Percentiles rank a stretch among this genome's conserved stretches.
Conservation (phyloP, 2,888 invertebrate species). For the Volucella zonaria region DNA sequence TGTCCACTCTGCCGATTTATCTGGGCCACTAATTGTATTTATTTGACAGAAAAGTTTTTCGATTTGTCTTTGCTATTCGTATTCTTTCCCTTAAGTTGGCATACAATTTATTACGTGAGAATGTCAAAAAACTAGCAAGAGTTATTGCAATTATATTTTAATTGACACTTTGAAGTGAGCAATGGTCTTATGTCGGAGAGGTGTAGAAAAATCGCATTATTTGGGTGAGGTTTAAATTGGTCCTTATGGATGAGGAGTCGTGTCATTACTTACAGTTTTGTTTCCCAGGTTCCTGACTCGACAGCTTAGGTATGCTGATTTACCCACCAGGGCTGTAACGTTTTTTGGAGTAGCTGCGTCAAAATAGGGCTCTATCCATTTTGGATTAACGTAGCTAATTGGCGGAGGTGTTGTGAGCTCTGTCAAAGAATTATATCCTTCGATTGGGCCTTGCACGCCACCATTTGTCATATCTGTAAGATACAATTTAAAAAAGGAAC, state of each 20-base stretch:
- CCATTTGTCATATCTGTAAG: constrained; percentile 81
- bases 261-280: constrained; percentile 81
- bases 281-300: constrained; percentile 82
- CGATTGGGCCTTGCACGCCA: constrained; percentile 81
- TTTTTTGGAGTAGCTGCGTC: constrained; percentile 89
- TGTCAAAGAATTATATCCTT: constrained; percentile 81
- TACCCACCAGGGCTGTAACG: constrained; percentile 91
- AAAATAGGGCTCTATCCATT: constrained; percentile 87
- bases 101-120: constrained; percentile 23
- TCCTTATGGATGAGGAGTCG: background rate
- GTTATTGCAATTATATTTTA: constrained; percentile 33
- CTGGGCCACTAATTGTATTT: constrained; percentile 55
- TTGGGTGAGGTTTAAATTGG: background rate
- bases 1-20: constrained; percentile 11
- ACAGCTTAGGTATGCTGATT: constrained; percentile 84
- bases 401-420: constrained; percentile 79
- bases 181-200: constrained; percentile 6
- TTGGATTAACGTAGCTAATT: constrained; percentile 80
- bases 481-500: background rate
- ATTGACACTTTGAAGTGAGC: constrained; percentile 40
- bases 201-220: background rate
- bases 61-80: background rate
- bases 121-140: constrained; percentile 28
- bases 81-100: constrained; percentile 21
- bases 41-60: constrained; percentile 51